Evolutionary conservation across 2,888 invertebrate species (phyloP), one percentile per base, ranked within the genome.

Genomic region (Drosophila crucigera): DNA sequence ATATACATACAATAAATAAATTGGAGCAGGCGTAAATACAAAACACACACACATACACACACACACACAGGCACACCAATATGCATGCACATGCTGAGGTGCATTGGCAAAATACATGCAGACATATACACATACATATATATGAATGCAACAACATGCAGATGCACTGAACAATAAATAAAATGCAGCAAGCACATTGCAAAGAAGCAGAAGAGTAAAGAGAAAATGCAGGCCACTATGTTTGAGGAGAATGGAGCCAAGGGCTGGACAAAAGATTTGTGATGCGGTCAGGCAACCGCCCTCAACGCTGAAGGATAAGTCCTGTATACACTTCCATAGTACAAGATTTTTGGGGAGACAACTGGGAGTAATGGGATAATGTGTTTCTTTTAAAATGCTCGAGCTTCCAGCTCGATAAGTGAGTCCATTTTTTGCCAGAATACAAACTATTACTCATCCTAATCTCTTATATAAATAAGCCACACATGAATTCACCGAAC

Each of bases 21-120:
- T 86, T 86, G 85, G 85, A 86, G 83, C 86, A 86, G 80, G 85
- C 88, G 86, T 86, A 87, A 87, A 87, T 86, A 74, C 85, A 76
- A 83, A 81, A 70, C 66, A 70, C 73, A 73, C 62, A 73, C 73
- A 72, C 50, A 39, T 52, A 60, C 67, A 67, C 56, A 62, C 43
- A 33, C 35, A 59, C 31, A 70, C 35, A 52, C 41, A 25, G 0
- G 5, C 5, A 25, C 6, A 49, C 25, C 5, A 28, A 30, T 30
- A 52, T 58, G 55, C 47, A 71, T 22, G 50, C 62, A 56, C 58
- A 41, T 28, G 22, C 62, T 53, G 69, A 72, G 80, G 72, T 85
- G 83, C 70, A 78, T 69, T 73, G 66, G 76, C 71, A 80, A 78
- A 72, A 63, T 83, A 72, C 69, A 82, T 37, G 28, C 55, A 22